A percentile compares a stretch with the other conserved stretches of the same genome.
Conservation (phyloP, 2,113 vertebrate species). For the Barnardius zonarius region DNA sequence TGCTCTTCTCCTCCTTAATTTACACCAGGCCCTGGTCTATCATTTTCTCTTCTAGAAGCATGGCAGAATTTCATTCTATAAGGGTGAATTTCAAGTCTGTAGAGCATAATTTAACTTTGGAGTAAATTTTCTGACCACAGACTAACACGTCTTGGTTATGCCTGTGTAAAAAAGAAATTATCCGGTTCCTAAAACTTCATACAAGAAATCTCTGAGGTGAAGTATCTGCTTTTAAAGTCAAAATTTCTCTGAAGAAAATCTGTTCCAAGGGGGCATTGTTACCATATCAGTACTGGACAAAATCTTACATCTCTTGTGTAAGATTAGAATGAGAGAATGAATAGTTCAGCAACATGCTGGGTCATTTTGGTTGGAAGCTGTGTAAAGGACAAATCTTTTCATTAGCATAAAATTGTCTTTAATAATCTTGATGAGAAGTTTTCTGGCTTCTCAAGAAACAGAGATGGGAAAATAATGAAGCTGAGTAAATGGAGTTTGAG, state of each 20-base stretch:
- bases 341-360: background rate
- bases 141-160: background rate
- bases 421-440: background rate
- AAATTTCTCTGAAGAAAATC: background rate
- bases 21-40: background rate
- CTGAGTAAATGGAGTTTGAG: background rate
- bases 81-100: background rate
- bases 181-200: background rate
- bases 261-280: background rate
- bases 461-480: constrained; percentile 26
- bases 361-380: background rate
- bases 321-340: background rate
- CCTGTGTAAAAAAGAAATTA: background rate
- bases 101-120: background rate
- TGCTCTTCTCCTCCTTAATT: background rate
- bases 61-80: background rate
- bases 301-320: background rate
- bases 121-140: background rate
- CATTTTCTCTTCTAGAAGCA: background rate
- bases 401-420: background rate
- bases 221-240: background rate
- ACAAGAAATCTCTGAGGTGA: background rate
- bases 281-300: background rate
- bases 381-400: background rate
- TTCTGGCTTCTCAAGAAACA: constrained; percentile 17